Conservation (phyloP, 2,888 invertebrate genomes). For the Brachyptera risi region DNA sequence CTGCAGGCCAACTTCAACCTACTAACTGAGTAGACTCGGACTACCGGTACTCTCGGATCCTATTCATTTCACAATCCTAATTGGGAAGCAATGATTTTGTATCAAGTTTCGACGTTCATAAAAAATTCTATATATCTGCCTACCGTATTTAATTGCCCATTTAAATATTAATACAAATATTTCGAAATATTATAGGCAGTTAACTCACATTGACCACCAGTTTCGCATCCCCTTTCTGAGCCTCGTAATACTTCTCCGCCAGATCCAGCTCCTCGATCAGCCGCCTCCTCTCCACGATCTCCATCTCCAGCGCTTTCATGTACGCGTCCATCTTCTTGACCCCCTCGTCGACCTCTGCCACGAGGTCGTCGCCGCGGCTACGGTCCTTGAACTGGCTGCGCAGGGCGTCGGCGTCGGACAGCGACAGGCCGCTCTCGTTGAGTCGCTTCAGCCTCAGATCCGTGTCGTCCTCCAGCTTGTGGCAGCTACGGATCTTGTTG, state of each 20-base stretch:
- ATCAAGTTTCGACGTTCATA: no score
- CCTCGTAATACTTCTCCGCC: conserved; percentile 82
- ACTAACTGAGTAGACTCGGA: no score
- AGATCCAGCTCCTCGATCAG: conserved; percentile 74
- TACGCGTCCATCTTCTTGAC: conserved; percentile 75
- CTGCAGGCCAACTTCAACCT: no score
- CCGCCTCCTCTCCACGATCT: conserved; percentile 74
- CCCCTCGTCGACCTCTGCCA: conserved; percentile 80
- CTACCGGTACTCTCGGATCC: no score
- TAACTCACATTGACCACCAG: conserved; percentile 87
- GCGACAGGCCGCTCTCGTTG: conserved; percentile 61
- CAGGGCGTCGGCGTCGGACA: conserved; percentile 73
- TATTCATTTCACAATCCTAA: no score
- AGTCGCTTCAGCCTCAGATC: conserved; percentile 64
- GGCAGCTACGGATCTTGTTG: conserved; percentile 69
- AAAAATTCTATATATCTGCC: no score
- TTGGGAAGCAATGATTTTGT: no score
- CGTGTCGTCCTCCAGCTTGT: conserved; percentile 68
- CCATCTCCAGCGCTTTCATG: conserved; percentile 72
- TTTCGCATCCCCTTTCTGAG: conserved; percentile 90
- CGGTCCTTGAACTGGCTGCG: conserved; percentile 82
- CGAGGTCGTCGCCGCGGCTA: conserved; percentile 80
- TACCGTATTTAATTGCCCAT: no score
- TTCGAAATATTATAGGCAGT: no score
- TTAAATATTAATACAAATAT: no score